Percentiles rank a stretch among this genome's conserved stretches.
Evolutionary conservation across 2,797 vertebrate genomes (phyloP).

Genomic region (Spheniscus humboldti): DNA sequence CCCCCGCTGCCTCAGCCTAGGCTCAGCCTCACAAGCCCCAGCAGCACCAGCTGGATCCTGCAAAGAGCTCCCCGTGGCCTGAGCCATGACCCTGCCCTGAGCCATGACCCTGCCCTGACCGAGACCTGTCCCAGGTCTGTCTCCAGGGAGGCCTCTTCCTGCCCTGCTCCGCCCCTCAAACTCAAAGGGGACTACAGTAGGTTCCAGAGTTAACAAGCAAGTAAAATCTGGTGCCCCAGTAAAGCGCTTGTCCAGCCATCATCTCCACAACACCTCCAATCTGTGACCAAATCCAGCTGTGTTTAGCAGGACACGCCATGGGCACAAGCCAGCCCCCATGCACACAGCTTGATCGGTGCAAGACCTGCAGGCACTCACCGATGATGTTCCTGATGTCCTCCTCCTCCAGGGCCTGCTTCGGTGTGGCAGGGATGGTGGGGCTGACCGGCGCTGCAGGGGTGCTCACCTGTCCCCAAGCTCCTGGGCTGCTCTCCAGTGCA

Average conservation of each 20-base stretch:
- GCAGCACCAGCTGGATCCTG: not conserved
- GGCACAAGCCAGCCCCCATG: rapidly evolving
- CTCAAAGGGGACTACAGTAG: not conserved
- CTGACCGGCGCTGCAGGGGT: not conserved
- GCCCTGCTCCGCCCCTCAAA: not conserved
- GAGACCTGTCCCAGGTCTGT: not conserved
- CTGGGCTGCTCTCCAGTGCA: not conserved
- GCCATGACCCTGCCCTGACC: not conserved
- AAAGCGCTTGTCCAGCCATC: not conserved
- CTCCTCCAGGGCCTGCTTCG: constrained; percentile 67
- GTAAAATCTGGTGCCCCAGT: not conserved
- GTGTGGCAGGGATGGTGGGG: constrained; percentile 7
- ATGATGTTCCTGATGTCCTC: constrained; percentile 78
- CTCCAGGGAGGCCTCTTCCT: not conserved
- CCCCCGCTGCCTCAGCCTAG: not conserved
- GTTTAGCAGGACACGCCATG: rapidly evolving
- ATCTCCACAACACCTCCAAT: not conserved
- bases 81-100: not conserved
- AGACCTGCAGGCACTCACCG: constrained; percentile 65
- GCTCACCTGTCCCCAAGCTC: not conserved
- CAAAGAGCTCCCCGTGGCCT: not conserved
- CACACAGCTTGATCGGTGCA: rapidly evolving
- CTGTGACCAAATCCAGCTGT: not conserved
- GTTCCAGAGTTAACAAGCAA: not conserved
- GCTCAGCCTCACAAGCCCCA: not conserved